A percentile compares a stretch with the other conserved stretches of the same genome.
These are phyloP conservation scores for Bufo gargarizans DNA, from an alignment of 2,113 vertebrate species.

Conservation along the genomic window DNA sequence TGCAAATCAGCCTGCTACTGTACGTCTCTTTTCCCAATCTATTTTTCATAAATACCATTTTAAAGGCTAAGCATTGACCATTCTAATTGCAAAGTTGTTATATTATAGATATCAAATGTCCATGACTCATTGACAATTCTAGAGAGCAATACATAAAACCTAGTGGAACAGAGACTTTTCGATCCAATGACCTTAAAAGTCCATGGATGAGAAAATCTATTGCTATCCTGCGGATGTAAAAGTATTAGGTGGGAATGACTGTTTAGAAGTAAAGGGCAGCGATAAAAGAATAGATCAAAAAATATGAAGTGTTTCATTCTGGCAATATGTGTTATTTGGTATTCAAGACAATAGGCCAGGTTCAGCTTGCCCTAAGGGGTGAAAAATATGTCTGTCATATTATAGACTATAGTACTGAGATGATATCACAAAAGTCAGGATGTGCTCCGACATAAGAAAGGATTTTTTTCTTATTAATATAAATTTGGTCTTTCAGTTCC, in stretches of 20 bases:
- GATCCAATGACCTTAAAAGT: background rate
- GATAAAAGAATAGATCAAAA: slow-evolving; percentile 11
- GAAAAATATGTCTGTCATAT: slow-evolving; percentile 9
- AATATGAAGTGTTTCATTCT: background rate
- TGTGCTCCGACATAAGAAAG: background rate
- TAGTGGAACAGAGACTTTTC: background rate
- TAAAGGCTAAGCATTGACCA: background rate
- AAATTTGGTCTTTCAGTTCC: background rate
- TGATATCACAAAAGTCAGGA: background rate
- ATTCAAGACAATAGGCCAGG: background rate
- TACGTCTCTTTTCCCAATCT: background rate
- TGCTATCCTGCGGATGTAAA: background rate
- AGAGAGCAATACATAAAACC: slow-evolving; percentile 1
- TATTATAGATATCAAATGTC: background rate
- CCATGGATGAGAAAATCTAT: background rate
- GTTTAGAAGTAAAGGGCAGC: slow-evolving; percentile 7
- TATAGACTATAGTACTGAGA: background rate
- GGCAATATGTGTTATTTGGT: background rate
- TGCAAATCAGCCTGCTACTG: background rate
- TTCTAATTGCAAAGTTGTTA: background rate
- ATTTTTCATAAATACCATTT: background rate
- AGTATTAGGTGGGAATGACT: slow-evolving; percentile 7
- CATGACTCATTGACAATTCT: background rate
- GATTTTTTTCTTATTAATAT: background rate
- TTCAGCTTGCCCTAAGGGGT: background rate